Base-by-base conservation (phyloP, 2,113 vertebrate genomes). In the Otocyon megalotis region DNA sequence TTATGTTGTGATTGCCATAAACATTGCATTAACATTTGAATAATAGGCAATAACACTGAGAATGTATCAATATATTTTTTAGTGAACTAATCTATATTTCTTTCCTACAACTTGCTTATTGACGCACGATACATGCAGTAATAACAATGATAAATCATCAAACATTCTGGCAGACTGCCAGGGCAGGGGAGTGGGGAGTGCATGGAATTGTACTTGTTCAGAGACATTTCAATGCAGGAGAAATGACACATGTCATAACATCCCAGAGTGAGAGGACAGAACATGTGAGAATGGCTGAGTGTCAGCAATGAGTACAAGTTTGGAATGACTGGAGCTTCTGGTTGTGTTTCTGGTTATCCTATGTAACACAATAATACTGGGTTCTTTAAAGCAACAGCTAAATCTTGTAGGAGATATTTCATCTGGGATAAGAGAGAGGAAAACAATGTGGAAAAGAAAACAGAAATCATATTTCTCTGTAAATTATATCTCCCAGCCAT, bases 11-110 rank as follows among this genome's bases (percentile, higher is more conserved):
- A 77, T 94, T 94, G 54, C 43, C 28, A 54, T 84, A 88, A 74
- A 50, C 8, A 77, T 32, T 96, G 22, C 54, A 90, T 63, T 96
- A 63, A 94, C 43, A 90, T 94, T 79, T 92, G 35, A 94, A n/a
- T 92, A 87, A 77, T 6, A 79, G 37, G 12, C 24, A 72, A 65
- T 83, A 30, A n/a, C 20, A 30, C 22, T 81, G 50, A 89, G 37
- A 94, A 76, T 77, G 19, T 90, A 53, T 60, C 74, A 65, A 16
- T 83, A 35, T 35, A 48, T 35, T 32, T 71, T n/a, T 93, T 32
- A 63, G 53, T 60, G 35, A 94, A 63, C 82, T 92, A 87, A 86
- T 90, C 60, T 79, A 30, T 35, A 83, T 58, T 6, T 2, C 35
- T 54, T 86, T 69, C 48, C 32, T 77, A 80, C 2, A 3, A 90